These are phyloP conservation scores for Prochilodus magdalenae DNA, from an alignment of 2,113 vertebrate genomes.

Conservation along the genomic window DNA sequence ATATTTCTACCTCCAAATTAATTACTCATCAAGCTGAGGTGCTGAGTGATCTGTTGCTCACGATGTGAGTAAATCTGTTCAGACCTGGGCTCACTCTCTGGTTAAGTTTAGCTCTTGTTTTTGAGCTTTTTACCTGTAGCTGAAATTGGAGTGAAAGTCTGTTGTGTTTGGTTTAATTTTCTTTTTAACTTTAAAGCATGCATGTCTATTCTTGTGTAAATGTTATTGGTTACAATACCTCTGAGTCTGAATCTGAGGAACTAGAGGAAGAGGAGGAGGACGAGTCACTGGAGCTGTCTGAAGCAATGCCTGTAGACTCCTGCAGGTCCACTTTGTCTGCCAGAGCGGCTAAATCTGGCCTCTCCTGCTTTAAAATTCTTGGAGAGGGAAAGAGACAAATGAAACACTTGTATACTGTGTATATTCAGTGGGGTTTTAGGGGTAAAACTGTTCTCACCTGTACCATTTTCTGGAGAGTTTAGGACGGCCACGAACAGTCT, in stretches of 20 bases:
- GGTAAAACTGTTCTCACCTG: slow-evolving; percentile 78
- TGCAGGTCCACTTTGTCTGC: slow-evolving; percentile 96
- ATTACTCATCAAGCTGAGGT: too few species aligned
- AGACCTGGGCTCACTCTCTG: too few species aligned
- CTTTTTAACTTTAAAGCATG: too few species aligned
- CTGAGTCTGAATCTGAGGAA: slow-evolving; percentile 91
- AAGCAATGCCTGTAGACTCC: slow-evolving; percentile 96
- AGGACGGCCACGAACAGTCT: slow-evolving; percentile 95
- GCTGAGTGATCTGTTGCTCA: too few species aligned
- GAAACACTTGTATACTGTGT: background rate
- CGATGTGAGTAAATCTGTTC: too few species aligned
- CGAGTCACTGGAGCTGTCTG: slow-evolving; percentile 96
- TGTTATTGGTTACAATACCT: slow-evolving; percentile 71
- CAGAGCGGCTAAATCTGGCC: slow-evolving; percentile 88
- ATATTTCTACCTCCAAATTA: too few species aligned
- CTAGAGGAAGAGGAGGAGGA: slow-evolving; percentile 96
- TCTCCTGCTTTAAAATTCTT: slow-evolving; percentile 85
- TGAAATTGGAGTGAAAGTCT: too few species aligned
- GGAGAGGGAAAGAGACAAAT: background rate
- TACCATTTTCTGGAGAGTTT: slow-evolving; percentile 99
- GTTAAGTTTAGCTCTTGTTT: too few species aligned
- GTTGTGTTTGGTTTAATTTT: too few species aligned
- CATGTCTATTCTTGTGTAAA: background rate
- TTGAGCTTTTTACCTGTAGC: too few species aligned
- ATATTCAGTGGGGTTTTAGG: background rate